Conservation (phyloP, 2,113 vertebrate species). For the Tautogolabrus adspersus region DNA sequence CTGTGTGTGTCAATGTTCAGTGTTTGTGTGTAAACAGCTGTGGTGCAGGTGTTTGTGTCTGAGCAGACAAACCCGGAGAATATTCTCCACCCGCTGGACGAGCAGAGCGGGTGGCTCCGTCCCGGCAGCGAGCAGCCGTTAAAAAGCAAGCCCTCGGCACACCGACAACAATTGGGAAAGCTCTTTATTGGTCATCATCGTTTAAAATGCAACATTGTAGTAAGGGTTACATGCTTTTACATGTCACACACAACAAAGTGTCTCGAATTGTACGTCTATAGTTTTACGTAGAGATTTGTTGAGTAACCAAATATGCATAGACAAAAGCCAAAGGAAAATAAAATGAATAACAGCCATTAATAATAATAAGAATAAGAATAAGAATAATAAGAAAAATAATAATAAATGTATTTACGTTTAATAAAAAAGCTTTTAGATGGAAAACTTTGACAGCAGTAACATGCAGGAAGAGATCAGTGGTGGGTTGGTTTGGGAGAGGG, state of each 20-base stretch:
- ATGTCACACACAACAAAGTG: slow-evolving; percentile 98
- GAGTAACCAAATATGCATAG: slow-evolving; percentile 92
- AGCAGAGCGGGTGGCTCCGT: slow-evolving; percentile 69
- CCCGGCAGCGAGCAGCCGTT: slow-evolving; percentile 67
- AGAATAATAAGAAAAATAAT: slow-evolving; percentile 61
- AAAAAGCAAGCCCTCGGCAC: slow-evolving; percentile 95
- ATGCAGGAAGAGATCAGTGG: slow-evolving; percentile 94
- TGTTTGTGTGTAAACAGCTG: slow-evolving; percentile 50
- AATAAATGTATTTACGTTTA: slow-evolving; percentile 74
- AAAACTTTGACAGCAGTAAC: slow-evolving; percentile 91
- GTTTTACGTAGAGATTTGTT: slow-evolving; percentile 78
- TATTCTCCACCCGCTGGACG: slow-evolving; percentile 61
- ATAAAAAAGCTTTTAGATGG: slow-evolving; percentile 87
- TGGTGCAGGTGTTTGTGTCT: slow-evolving; percentile 72
- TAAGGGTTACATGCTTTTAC: slow-evolving; percentile 97
- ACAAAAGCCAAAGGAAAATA: slow-evolving; percentile 87
- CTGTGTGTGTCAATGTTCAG: slow-evolving; percentile 52
- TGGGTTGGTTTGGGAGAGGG: slow-evolving; percentile 78
- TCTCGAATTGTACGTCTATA: slow-evolving; percentile 83
- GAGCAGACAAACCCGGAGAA: slow-evolving; percentile 68
- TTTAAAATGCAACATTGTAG: slow-evolving; percentile 98
- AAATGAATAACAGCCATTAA: slow-evolving; percentile 75
- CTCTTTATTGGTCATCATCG: slow-evolving; percentile 99
- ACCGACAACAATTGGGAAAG: slow-evolving; percentile 98
- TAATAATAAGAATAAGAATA: slow-evolving; percentile 64